Base-by-base conservation (phyloP, 2,113 vertebrate species). In the Lichenostomus cassidix region DNA sequence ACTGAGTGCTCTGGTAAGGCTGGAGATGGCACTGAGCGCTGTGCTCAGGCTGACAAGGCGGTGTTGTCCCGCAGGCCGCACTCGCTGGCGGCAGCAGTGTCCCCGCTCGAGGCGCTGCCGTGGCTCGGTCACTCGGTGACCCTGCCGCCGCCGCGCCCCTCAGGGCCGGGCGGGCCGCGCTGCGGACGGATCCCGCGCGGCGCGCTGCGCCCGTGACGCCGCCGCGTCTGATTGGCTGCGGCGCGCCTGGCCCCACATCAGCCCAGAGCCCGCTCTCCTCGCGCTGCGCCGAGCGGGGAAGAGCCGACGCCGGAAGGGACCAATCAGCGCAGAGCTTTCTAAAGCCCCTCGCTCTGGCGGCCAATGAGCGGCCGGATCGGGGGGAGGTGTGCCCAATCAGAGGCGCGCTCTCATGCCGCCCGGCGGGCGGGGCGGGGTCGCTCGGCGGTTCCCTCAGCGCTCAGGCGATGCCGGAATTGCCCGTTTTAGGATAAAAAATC, bases 191-290 rank as follows among this genome's bases (percentile, higher is more conserved):
- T 97, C 86, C 87, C 88, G 65, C 75, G 67, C 79, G n/a, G 52
- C 9, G 83, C 82, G 35, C 74, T 23, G 56, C 31, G 65, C 3
- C 1, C 6, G 1, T 18, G 4, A n/a, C 39, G 37, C 9, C 35
- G 18, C 8, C 44, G 56, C 56, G 0, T 1, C 22, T 95, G 97
- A 99, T 99, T 99, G 99, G 99, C 97, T 96, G 90, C 25, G 6
- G 2, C 14, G 4, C 16, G 25, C 11, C 98, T 99, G 98, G 98
- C 82, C 92, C 96, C 98, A 99, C 98, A 99, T 99, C 99, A 97
- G 98, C 98, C 97, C 98, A 99, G 98, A 15, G 50, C 95, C 94
- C 86, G 37, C 84, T 90, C 92, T 71, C 74, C 96, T 42, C 7
- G 3, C 31, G 69, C 69, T 5, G 41, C 14, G 55, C 29, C 15